Evolutionary conservation across 2,113 vertebrate species (phyloP).

Genomic region (Pycnonotus jocosus): DNA sequence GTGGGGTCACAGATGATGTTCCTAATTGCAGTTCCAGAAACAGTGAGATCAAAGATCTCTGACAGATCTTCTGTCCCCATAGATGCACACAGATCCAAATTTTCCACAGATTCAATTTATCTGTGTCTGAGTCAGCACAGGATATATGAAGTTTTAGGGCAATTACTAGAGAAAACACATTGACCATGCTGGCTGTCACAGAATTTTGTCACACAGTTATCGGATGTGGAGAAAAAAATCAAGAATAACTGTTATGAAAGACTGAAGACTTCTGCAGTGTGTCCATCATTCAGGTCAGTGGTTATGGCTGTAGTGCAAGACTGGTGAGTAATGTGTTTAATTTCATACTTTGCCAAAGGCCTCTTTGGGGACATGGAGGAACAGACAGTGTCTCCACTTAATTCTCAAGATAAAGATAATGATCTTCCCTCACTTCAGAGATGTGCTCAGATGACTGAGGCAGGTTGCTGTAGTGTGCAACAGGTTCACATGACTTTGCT

Average conservation of each 20-base stretch:
- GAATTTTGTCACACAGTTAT: background rate
- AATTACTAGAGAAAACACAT: background rate
- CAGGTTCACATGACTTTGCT: background rate
- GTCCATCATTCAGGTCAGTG: slow-evolving; percentile 10
- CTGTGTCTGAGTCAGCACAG: background rate
- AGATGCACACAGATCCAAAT: background rate
- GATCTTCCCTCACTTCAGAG: background rate
- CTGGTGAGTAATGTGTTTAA: slow-evolving; percentile 20
- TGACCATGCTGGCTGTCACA: background rate
- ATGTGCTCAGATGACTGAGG: background rate
- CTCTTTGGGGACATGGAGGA: background rate
- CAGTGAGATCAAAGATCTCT: background rate
- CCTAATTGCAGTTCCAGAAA: background rate
- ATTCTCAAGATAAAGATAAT: background rate
- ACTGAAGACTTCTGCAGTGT: background rate
- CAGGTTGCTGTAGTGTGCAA: background rate
- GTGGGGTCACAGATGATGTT: background rate
- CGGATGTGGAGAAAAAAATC: background rate
- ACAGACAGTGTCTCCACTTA: background rate
- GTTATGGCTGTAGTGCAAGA: background rate
- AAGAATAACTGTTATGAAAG: background rate
- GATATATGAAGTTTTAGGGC: background rate
- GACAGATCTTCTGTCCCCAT: background rate
- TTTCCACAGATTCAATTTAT: background rate
- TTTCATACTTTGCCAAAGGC: slow-evolving; percentile 3